Base-by-base conservation (phyloP, 2,797 vertebrate genomes). In the Cottoperca gobio region DNA sequence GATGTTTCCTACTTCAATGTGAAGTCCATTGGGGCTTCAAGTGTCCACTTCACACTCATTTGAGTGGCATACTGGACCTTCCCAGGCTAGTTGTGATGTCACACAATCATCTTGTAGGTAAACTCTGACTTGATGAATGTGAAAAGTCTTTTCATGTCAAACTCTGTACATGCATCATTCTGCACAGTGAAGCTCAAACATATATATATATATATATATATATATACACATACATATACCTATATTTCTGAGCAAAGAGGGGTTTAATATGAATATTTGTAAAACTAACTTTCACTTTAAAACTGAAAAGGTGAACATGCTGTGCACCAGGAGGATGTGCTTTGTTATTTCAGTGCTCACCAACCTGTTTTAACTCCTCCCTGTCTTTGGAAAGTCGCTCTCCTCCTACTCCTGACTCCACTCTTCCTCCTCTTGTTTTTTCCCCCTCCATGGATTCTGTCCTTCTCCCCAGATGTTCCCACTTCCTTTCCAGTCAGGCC, bases 381-480 rank as follows among this genome's bases (percentile, higher is more conserved):
- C 45, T 86, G 83, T 83, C 91, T 85, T 84, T 86, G 85, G 84
- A 91, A 93, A 87, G 79, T 74, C 78, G 39, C 76, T 83, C 88
- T 86, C 81, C 81, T 86, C 86, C 83, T 78, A 58, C 81, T 81
- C 78, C 84, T 71, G 42, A 77, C 79, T 81, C 58, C 57, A 39
- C 76, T 85, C 77, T 76, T 77, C 78, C 73, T 76, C 72, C 43
- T 76, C 58, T 67, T 70, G 53, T 74, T 72, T 76, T 79, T 78
- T 65, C 74, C 10, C 16, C 59, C 76, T 84, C 70, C 48, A 65
- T 86, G 83, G 83, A 86, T 83, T 81, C 74, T 80, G 85, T 88
- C 86, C 83, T 84, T 86, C 85, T 87, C 84, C 79, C 90, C 91
- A 93, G 88, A 92, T 93, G 91, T 92, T 92, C 83, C 81, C 78